Base-by-base conservation (phyloP, 2,797 vertebrate species). In the Spheniscus humboldti region DNA sequence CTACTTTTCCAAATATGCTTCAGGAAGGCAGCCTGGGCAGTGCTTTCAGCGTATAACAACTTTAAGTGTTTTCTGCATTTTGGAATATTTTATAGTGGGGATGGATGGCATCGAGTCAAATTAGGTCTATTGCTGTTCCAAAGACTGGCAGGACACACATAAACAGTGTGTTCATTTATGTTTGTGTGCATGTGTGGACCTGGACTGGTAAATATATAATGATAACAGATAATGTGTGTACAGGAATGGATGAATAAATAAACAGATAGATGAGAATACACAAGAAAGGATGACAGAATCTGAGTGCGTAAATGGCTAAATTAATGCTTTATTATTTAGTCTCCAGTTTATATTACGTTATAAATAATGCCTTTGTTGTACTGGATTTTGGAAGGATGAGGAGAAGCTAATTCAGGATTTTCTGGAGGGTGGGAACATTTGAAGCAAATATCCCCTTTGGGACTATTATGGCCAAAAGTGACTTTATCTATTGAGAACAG, bases 321-420 rank as follows among this genome's bases (percentile, higher is more conserved):
- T 28, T 1, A 47, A 10, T 39, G 33, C 41, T 59, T 55, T 30
- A 3, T 45, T 81, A 22, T 48, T 81, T 53, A 16, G 23, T 18
- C 45, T 56, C 45, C 25, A n/a, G 48, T 22, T 84, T 72, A 45
- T 35, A 43, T 14, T 39, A 14, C 1, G 3, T 53, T 82, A 47
- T 45, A 66, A 96, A 82, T 43, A 89, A 78, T 64, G 75, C 60
- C 59, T 94, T 82, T 91, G 77, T 92, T 92, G 60, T 80, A 50
- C 37, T 62, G 69, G 45, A 18, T 83, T 80, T 92, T 89, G 91
- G 84, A 81, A 92, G 41, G 69, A 13, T 9, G 48, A 82, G 50
- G 63, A 67, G 45, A 75, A 68, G 41, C 7, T 59, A 78, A 66
- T 50, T 86, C 72, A 56, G 62, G 60, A 50, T 73, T 74, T 91